Percentiles rank a stretch among this genome's conserved stretches.
phyloP scores from a whole-genome alignment of 2,113 vertebrate species.

The Macrotus californicus region DNA sequence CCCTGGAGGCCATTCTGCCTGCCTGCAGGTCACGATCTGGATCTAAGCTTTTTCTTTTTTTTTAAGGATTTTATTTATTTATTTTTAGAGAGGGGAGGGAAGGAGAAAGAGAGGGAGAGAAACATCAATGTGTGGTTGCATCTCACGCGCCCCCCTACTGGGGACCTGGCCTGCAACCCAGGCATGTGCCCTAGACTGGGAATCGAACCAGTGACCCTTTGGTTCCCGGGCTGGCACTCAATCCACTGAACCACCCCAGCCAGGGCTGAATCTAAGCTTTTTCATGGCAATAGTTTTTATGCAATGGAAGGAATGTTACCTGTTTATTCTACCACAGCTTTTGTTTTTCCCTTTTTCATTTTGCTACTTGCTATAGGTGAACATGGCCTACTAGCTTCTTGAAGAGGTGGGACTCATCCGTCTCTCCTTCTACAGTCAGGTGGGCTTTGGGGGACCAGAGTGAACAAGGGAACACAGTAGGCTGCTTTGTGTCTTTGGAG shows the following conservation, averaged over 20 bases:
- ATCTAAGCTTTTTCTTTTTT: background rate
- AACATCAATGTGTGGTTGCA: too few species aligned
- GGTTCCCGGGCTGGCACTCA: too few species aligned
- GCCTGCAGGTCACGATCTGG: background rate
- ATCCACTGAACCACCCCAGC: too few species aligned
- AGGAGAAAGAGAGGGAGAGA: too few species aligned
- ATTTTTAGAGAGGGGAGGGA: too few species aligned
- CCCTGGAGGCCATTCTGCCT: background rate
- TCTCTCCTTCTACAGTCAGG: background rate
- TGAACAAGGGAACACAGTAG: background rate
- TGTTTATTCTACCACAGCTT: background rate
- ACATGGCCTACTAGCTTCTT: background rate
- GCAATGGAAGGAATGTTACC: background rate
- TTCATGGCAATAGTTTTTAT: background rate
- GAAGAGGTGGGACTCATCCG: background rate
- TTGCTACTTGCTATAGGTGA: background rate
- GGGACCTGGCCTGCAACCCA: too few species aligned
- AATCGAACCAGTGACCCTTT: too few species aligned
- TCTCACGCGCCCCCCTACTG: too few species aligned
- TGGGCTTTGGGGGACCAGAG: background rate
- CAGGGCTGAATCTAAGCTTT: background rate
- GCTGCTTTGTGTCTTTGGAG: background rate
- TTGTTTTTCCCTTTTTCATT: background rate
- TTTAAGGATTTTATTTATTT: too few species aligned
- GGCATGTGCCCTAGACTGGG: too few species aligned